A percentile compares a stretch with the other conserved stretches of the same genome.
Evolutionary conservation across 2,797 vertebrate species (phyloP).

Genomic region (Bufotes viridis): DNA sequence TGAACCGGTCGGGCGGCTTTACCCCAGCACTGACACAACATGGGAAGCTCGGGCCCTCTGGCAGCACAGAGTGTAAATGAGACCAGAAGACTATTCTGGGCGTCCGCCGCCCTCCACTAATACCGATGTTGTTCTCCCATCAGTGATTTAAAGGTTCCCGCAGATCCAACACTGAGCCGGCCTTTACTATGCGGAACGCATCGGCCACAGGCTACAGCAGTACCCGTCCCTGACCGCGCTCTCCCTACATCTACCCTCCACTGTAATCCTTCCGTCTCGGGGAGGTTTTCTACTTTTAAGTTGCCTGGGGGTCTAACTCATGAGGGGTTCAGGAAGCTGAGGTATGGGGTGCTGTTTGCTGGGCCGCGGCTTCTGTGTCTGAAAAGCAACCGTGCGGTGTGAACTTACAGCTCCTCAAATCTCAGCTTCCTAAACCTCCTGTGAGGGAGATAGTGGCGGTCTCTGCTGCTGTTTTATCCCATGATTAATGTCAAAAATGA

Average conservation of each 20-base stretch:
- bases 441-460: too few relatives aligned
- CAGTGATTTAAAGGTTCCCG: not conserved
- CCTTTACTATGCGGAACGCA: slow-evolving; percentile 16
- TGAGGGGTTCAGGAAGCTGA: too few relatives aligned
- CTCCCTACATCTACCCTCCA: not conserved
- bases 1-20: slow-evolving; percentile 9
- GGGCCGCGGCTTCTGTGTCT: too few relatives aligned
- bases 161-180: not conserved
- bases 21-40: not conserved
- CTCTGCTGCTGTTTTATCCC: too few relatives aligned
- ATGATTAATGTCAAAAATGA: too few relatives aligned
- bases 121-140: not conserved
- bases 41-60: slow-evolving; percentile 10
- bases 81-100: not conserved
- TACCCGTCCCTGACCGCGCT: not conserved
- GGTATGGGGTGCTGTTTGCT: too few relatives aligned
- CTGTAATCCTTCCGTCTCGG: slow-evolving; percentile 31
- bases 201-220: slow-evolving; percentile 30
- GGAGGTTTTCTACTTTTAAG: slow-evolving; percentile 58
- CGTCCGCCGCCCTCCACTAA: not conserved
- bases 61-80: not conserved
- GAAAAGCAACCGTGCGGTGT: too few relatives aligned
- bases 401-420: too few relatives aligned
- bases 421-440: too few relatives aligned
- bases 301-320: not conserved